phyloP scores from a whole-genome alignment of 2,888 invertebrate genomes.

The Ceramica pisi region DNA sequence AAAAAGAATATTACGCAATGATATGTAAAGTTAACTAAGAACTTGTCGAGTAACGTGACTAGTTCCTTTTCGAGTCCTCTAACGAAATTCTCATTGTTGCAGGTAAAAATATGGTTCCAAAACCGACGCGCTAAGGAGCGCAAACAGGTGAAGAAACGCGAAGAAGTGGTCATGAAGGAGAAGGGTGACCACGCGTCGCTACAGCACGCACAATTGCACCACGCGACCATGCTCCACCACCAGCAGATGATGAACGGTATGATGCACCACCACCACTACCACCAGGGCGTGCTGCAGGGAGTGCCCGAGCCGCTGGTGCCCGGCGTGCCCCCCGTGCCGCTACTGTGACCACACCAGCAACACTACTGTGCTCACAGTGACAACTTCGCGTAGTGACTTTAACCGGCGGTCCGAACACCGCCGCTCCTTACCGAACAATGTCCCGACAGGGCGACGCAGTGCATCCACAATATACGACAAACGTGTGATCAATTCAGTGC shows the following conservation, averaged over 20 bases:
- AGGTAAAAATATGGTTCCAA: constrained; percentile 97
- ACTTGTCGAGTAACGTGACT: background rate
- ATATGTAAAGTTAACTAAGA: background rate
- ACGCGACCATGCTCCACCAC: constrained; percentile 89
- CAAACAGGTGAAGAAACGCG: constrained; percentile 96
- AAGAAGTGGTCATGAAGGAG: constrained; percentile 92
- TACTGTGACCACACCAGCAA: constrained; percentile 88
- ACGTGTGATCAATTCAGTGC: constrained; percentile 85
- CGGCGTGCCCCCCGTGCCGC: constrained; percentile 86
- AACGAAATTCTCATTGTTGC: constrained; percentile 52
- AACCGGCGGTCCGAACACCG: constrained; percentile 42
- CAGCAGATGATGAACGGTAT: constrained; percentile 90
- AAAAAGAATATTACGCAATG: background rate
- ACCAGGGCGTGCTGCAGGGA: constrained; percentile 88
- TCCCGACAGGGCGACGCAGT: constrained; percentile 54
- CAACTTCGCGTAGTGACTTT: constrained; percentile 69
- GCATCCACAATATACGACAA: constrained; percentile 67
- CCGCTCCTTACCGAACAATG: constrained; percentile 58
- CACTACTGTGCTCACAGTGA: constrained; percentile 81
- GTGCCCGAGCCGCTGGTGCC: constrained; percentile 88
- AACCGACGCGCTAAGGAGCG: constrained; percentile 98
- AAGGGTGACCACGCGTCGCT: constrained; percentile 89
- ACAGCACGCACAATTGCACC: constrained; percentile 89
- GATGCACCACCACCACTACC: constrained; percentile 89
- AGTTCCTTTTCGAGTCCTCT: background rate